Evolutionary conservation across 2,113 vertebrate species (phyloP).

Genomic region (Pollachius pollachius): DNA sequence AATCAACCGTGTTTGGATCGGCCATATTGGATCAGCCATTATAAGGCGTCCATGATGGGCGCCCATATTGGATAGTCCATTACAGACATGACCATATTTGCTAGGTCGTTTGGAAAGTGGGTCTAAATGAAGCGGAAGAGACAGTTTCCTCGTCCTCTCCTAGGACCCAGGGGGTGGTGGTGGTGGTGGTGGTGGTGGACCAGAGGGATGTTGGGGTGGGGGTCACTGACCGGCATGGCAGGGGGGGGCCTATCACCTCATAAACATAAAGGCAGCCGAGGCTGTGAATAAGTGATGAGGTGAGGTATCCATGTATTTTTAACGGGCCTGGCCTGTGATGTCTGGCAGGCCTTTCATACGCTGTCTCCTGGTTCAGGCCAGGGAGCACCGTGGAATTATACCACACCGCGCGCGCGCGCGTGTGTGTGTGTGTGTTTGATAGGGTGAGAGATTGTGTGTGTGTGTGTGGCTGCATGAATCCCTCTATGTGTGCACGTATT

Average conservation of each 20-base stretch:
- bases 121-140: conserved; percentile 68
- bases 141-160: conserved; percentile 63
- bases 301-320: conserved; percentile 81
- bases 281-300: conserved; percentile 79
- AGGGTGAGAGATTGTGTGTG: conserved; percentile 24
- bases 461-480: conserved; percentile 38
- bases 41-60: too few relatives aligned
- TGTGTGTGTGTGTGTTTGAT: conserved; percentile 31
- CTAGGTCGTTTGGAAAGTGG: conserved; percentile 41
- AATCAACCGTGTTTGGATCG: too few relatives aligned
- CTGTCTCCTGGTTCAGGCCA: conserved; percentile 63
- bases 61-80: too few relatives aligned
- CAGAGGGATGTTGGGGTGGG: too few relatives aligned
- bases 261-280: conserved; percentile 78
- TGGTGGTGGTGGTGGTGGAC: conserved; percentile 39
- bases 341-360: conserved; percentile 62
- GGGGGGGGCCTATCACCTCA: conserved; percentile 66
- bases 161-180: conserved; percentile 45
- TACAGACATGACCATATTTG: too few relatives aligned
- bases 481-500: conserved; percentile 15
- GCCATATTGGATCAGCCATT: too few relatives aligned
- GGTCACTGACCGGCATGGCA: too few relatives aligned
- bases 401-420: conserved; percentile 14
- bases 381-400: conserved; percentile 55
- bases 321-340: conserved; percentile 74